Percentiles rank a stretch among this genome's conserved stretches.
Conservation (phyloP, 2,797 vertebrate genomes). For the Halcyon badia region DNA sequence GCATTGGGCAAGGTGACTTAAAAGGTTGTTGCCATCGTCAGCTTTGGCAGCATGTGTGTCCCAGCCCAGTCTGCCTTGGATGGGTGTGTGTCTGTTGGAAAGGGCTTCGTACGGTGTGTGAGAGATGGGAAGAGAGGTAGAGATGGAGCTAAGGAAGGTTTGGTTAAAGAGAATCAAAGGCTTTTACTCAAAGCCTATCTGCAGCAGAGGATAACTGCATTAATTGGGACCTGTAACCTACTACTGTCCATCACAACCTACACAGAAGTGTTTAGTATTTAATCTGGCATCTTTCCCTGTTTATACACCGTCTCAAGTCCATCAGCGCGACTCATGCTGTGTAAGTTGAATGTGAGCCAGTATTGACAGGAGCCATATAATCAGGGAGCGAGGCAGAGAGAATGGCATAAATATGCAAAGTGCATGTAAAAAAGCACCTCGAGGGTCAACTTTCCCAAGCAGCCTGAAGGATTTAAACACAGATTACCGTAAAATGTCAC, state of each 20-base stretch:
- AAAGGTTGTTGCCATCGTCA: neutral
- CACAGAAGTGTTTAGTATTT: constrained; percentile 52
- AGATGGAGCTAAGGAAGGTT: neutral
- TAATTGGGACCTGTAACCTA: constrained; percentile 40
- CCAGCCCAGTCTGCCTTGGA: neutral
- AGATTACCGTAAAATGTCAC: neutral
- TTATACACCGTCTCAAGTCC: constrained; percentile 39
- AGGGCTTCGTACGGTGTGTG: neutral
- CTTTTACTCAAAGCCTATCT: constrained; percentile 25
- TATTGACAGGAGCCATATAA: constrained; percentile 40
- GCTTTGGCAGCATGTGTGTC: neutral
- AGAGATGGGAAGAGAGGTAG: neutral
- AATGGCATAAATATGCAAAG: constrained; percentile 27
- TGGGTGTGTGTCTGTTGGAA: neutral
- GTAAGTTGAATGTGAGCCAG: constrained; percentile 51
- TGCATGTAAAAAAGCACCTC: constrained; percentile 26
- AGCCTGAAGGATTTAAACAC: constrained; percentile 37
- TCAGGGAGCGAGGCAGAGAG: neutral
- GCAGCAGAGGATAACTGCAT: constrained; percentile 45
- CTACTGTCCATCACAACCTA: constrained; percentile 56
- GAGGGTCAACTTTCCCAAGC: neutral
- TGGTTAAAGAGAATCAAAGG: neutral
- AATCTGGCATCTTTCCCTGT: constrained; percentile 59
- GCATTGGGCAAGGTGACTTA: neutral
- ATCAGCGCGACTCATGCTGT: constrained; percentile 37